These are phyloP conservation scores for Drosophila nigricruria DNA, from an alignment of 2,888 invertebrate genomes.

Conservation along the genomic window DNA sequence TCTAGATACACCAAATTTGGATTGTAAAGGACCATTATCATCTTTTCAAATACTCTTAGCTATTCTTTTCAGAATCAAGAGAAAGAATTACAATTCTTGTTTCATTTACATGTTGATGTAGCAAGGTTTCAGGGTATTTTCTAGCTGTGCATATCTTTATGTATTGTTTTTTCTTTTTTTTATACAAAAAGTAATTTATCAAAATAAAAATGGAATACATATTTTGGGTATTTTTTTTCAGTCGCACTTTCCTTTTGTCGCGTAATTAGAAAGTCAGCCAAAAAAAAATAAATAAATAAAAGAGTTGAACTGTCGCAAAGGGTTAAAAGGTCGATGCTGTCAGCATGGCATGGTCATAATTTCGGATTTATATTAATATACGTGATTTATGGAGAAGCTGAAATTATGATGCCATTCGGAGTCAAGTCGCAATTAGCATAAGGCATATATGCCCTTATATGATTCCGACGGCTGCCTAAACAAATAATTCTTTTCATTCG, in stretches of 20 bases:
- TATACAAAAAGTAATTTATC: conserved; percentile 52
- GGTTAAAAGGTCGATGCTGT: conserved; percentile 72
- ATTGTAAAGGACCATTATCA: too few species aligned
- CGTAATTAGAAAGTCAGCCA: conserved; percentile 69
- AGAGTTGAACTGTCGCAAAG: conserved; percentile 41
- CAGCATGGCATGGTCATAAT: conserved; percentile 61
- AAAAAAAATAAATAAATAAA: conserved; percentile 12
- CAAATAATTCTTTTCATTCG: conserved; percentile 66
- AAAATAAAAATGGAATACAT: conserved; percentile 49
- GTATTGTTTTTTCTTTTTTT: background rate
- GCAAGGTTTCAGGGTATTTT: background rate
- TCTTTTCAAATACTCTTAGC: too few species aligned
- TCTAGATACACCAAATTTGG: too few species aligned
- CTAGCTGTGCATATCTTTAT: background rate
- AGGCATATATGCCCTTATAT: conserved; percentile 30
- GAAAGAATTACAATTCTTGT: too few species aligned
- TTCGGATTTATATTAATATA: conserved; percentile 51
- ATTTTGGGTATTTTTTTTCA: conserved; percentile 35
- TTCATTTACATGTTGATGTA: background rate
- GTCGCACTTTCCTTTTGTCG: conserved; percentile 42
- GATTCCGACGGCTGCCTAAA: conserved; percentile 32
- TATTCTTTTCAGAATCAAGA: too few species aligned
- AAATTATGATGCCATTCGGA: conserved; percentile 23
- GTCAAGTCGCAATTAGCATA: conserved; percentile 42
- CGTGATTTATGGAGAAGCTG: conserved; percentile 63